Conservation (phyloP, 2,888 invertebrate genomes). For the Drosophila pseudotalamancana region DNA sequence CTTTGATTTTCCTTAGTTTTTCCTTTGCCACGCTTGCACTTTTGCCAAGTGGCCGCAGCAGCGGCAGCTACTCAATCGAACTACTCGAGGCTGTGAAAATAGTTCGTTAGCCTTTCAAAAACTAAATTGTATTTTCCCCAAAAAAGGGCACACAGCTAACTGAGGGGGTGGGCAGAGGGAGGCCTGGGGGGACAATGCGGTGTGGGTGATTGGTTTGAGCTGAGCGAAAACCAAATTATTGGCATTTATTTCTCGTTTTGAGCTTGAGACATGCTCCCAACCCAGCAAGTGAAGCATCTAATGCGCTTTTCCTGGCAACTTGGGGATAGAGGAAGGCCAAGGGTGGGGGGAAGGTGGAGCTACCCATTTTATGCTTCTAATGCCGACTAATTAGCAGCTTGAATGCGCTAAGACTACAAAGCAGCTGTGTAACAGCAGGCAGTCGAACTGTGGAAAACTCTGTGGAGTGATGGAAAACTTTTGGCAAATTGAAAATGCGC, state of each 20-base stretch:
- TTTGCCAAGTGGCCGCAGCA: conserved; percentile 59
- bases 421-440: conserved; percentile 56
- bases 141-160: conserved; percentile 64
- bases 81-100: conserved; percentile 70
- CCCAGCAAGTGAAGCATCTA: conserved; percentile 71
- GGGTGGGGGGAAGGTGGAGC: background rate
- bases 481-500: conserved; percentile 77
- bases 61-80: conserved; percentile 16
- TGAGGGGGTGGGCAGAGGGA: background rate
- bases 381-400: conserved; percentile 76
- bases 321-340: background rate
- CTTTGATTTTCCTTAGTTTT: conserved; percentile 58
- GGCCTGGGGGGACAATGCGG: background rate
- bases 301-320: conserved; percentile 61
- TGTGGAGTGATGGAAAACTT: conserved; percentile 56
- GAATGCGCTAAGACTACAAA: conserved; percentile 80
- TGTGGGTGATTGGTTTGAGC: conserved; percentile 76
- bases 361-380: conserved; percentile 64
- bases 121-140: conserved; percentile 73
- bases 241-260: conserved; percentile 80
- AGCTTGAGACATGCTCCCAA: conserved; percentile 42
- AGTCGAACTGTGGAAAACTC: conserved; percentile 33
- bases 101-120: conserved; percentile 77
- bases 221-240: conserved; percentile 73
- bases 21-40: conserved; percentile 70